phyloP scores from a whole-genome alignment of 2,888 invertebrate species.

The Dolomedes plantarius region DNA sequence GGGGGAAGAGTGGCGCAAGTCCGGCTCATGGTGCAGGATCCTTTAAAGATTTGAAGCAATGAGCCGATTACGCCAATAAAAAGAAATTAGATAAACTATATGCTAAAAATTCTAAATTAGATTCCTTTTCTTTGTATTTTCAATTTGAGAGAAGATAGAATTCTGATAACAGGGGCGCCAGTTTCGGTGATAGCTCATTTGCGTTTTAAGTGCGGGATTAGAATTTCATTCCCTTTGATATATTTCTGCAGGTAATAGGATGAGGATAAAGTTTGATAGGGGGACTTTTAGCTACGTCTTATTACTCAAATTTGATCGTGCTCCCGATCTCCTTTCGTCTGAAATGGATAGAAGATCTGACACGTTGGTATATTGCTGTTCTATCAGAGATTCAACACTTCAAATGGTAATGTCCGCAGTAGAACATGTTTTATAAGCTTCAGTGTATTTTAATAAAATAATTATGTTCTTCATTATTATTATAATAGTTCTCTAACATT shows the following conservation, averaged over 20 bases:
- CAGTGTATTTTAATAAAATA: too few species aligned
- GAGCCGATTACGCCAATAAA: constrained; percentile 14
- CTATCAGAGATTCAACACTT: too few species aligned
- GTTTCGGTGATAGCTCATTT: neutral
- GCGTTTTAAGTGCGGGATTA: neutral
- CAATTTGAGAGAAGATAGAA: constrained; percentile 10
- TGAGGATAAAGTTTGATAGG: neutral
- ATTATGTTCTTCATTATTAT: too few species aligned
- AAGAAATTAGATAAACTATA: constrained; percentile 16
- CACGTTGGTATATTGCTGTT: too few species aligned
- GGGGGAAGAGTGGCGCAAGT: constrained; percentile 24
- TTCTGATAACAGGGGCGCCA: neutral
- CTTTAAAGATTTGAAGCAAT: constrained; percentile 11
- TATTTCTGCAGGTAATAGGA: neutral
- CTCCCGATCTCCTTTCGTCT: neutral
- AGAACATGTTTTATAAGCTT: too few species aligned
- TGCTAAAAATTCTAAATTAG: constrained; percentile 12
- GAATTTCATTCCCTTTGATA: neutral
- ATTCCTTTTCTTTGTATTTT: neutral
- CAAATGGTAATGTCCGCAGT: too few species aligned
- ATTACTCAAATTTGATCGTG: neutral
- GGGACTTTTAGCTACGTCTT: neutral
- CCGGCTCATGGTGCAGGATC: neutral
- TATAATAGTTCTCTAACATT: too few species aligned
- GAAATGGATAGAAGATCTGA: too few species aligned